Conservation (phyloP, 2,113 vertebrate genomes). For the Lichenostomus cassidix region DNA sequence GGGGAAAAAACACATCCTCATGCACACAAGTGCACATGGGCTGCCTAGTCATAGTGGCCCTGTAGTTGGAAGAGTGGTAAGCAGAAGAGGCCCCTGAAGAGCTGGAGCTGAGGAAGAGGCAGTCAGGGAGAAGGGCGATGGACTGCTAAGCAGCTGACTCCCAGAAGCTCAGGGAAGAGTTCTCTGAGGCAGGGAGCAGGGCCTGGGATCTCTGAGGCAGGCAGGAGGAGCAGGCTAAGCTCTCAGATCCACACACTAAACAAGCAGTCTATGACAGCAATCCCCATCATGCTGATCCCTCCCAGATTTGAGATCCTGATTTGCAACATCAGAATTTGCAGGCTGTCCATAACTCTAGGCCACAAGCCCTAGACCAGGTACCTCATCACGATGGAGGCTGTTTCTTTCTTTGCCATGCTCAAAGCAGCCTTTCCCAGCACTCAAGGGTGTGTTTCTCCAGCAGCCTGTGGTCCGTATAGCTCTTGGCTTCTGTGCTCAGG, state of each 20-base stretch:
- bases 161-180: background rate
- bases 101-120: background rate
- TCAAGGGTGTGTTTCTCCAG: background rate
- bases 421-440: background rate
- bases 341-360: background rate
- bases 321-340: background rate
- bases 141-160: fast-evolving
- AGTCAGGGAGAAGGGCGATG: background rate
- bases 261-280: background rate
- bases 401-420: background rate
- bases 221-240: background rate
- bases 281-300: fast-evolving
- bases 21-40: fast-evolving
- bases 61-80: background rate
- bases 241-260: background rate
- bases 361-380: background rate
- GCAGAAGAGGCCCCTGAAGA: background rate
- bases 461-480: background rate
- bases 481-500: background rate
- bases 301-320: background rate
- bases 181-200: fast-evolving
- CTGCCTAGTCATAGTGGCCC: background rate
- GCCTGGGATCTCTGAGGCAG: background rate
- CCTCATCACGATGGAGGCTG: fast-evolving
- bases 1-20: background rate